Conservation (phyloP, 2,888 invertebrate species). For the Dicyrtomina minuta region DNA sequence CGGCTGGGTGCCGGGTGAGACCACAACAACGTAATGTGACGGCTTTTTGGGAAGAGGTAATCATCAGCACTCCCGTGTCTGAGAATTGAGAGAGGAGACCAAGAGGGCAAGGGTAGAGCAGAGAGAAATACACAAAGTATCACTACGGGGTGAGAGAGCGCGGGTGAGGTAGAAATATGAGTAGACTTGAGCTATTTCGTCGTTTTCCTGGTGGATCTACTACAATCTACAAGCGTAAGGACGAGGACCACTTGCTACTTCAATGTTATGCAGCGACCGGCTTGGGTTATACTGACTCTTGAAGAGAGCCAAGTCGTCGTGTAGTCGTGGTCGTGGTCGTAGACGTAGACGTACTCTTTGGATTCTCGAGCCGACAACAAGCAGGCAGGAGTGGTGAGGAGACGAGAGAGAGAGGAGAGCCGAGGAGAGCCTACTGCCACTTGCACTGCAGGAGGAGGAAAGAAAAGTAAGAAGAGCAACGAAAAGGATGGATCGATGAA, state of each 20-base stretch:
- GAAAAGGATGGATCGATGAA: constrained; percentile 27
- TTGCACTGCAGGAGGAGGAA: constrained; percentile 6
- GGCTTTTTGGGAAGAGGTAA: constrained; percentile 4
- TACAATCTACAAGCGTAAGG: background rate
- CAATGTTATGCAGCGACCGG: constrained; percentile 9
- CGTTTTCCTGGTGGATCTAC: background rate
- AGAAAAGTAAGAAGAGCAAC: constrained; percentile 15
- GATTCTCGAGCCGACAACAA: constrained; percentile 18
- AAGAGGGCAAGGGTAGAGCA: background rate
- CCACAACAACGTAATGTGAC: constrained; percentile 12
- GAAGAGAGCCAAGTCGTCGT: background rate
- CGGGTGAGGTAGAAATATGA: constrained; percentile 1
- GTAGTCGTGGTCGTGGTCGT: constrained; percentile 2
- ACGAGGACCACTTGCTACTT: background rate
- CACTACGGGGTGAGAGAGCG: too few species aligned
- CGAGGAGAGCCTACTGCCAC: background rate
- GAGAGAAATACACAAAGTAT: background rate
- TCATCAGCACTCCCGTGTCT: background rate
- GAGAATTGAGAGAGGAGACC: background rate
- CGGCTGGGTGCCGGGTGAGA: constrained; percentile 24
- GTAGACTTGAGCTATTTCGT: background rate
- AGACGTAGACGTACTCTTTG: constrained; percentile 16
- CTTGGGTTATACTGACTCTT: constrained; percentile 14
- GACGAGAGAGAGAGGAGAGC: constrained; percentile 7
- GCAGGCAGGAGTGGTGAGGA: background rate